Base-by-base conservation (phyloP, 2,797 vertebrate species). In the Clarias fuscus region DNA sequence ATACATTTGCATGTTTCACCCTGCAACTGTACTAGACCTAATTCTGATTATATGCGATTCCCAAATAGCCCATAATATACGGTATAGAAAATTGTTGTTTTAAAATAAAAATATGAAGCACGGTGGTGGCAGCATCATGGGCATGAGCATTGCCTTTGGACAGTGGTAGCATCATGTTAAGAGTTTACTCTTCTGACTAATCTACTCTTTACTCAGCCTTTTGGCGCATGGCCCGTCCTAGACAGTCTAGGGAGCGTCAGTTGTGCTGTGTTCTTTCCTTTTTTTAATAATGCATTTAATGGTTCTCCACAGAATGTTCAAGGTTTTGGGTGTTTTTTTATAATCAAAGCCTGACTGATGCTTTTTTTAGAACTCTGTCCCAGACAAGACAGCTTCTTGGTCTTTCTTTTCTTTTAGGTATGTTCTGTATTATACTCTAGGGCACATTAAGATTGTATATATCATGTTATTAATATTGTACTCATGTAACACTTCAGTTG, bases 241-340 rank as follows among this genome's bases (percentile, higher is more conserved):
- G 58, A 30, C 56, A 79, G 33, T 62, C 33, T n/a, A 64, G 20
- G 4, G 20, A 40, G 61, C 65, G 61, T 65, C 78, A 48, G 22
- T 48, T 62, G 33, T 80, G 58, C 13, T 59, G 17, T 64, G 8
- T n/a, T 43, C 59, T 24, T 64, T 80, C 37, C 33, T 14, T 64
- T 64, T 59, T 58, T 37, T 43, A 80, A 64, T 64, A 80, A 80
- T 27, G 13, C 27, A 62, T 61, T 80, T 43, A 64, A 80, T n/a
- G 20, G 20, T 61, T 11, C 33, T 40, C 59, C 20, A 80, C 20
- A 40, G 15, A 14, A 80, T 65, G 18, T 77, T 20, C 15, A 20
- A 56, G 5, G n/a, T 11, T 76, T 76, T 56, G 56, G 56, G 30
- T n/a, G 18, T 59, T 30, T 56, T 10, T 48, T 3, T 15, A 53